Evolutionary conservation across 2,888 invertebrate species (phyloP), one percentile per base, ranked within the genome.

Genomic region (Drosophila macrospina): DNA sequence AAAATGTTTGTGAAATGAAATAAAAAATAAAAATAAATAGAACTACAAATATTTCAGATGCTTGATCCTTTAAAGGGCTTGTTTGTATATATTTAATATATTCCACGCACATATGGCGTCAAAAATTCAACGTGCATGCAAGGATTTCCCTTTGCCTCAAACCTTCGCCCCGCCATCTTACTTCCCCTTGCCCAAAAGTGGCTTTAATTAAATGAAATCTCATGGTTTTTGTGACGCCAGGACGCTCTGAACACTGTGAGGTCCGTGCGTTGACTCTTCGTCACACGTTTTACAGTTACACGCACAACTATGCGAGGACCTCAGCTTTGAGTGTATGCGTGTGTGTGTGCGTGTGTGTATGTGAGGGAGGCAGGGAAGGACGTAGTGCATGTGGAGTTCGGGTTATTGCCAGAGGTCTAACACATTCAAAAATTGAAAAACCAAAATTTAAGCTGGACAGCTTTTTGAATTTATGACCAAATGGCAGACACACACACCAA

Each of bases 201-300:
- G 86, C 88, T 83, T 83, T 83, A 83, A 83, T 83, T 83, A 83
- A 83, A 83, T 88, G 83, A 83, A 83, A 83, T 83, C 82, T 87
- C 88, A 79, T 85, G 88, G 86, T 83, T 87, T 85, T 81, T 76
- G 75, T 70, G 74, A 77, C 68, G 83, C 61, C 65, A 56, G 65
- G 75, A 62, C 65, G 24, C 61, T 37, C 57, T 34, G 34, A 41
- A 61, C 42, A 54, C 60, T 52, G 45, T 42, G 30, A 24, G 16
- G 52, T 75, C 66, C 79, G 79, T 74, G 74, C 82, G 78, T 81
- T 81, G 82, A 67, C 82, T 87, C 72, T 79, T 81, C 70, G 74
- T 77, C 69, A 77, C 81, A 85, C 83, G 77, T 72, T 82, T 87
- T 82, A 85, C 83, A 83, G 82, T 83, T 87, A 74, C 83, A 88